A percentile compares a stretch with the other conserved stretches of the same genome.
phyloP scores from a whole-genome alignment of 2,888 invertebrate genomes.

The Philereme vetulata region DNA sequence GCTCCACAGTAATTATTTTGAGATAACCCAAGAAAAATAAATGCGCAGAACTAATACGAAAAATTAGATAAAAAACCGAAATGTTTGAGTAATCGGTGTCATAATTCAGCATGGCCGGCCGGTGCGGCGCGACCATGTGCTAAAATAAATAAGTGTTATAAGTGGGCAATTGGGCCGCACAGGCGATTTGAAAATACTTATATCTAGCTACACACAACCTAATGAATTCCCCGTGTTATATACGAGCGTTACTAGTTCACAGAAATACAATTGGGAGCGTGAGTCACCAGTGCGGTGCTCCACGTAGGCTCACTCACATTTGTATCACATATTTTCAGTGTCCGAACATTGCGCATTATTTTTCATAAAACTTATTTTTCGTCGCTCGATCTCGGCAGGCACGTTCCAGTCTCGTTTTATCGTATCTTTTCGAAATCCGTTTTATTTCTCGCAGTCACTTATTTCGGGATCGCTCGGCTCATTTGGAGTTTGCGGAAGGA shows the following conservation, averaged over 20 bases:
- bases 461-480: slow-evolving; percentile 55
- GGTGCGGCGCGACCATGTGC: slow-evolving; percentile 37
- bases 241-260: slow-evolving; percentile 45
- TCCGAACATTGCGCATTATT: slow-evolving; percentile 40
- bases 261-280: slow-evolving; percentile 50
- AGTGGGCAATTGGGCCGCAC: slow-evolving; percentile 36
- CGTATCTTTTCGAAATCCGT: slow-evolving; percentile 44
- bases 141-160: slow-evolving; percentile 49
- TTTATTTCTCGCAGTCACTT: slow-evolving; percentile 53
- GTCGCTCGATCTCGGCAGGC: slow-evolving; percentile 43
- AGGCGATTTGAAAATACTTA: slow-evolving; percentile 39
- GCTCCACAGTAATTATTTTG: no score
- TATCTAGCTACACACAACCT: slow-evolving; percentile 39
- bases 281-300: slow-evolving; percentile 50
- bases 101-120: slow-evolving; percentile 42
- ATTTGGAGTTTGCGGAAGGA: slow-evolving; percentile 48
- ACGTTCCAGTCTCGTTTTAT: slow-evolving; percentile 52
- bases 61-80: background rate
- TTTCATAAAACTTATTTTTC: slow-evolving; percentile 35
- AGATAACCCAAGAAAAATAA: background rate
- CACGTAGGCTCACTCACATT: slow-evolving; percentile 54
- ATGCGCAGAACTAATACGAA: background rate
- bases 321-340: slow-evolving; percentile 51
- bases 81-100: slow-evolving; percentile 14
- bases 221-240: slow-evolving; percentile 40